Evolutionary conservation across 1,140 invertebrate species (phyloP).

Genomic region (Drosophila parabipectinata): DNA sequence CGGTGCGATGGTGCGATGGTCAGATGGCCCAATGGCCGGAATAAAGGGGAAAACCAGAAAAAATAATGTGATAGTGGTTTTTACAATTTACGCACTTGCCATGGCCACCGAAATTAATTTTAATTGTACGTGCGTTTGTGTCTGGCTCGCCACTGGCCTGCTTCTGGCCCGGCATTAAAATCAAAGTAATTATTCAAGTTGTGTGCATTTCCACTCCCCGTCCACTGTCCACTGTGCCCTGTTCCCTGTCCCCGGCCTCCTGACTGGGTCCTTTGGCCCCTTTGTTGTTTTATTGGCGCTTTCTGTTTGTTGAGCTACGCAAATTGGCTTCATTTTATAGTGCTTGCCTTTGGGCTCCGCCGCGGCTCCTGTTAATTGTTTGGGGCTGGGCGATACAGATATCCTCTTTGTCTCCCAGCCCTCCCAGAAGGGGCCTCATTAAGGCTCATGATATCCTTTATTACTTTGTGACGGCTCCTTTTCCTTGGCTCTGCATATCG

Average conservation of each 20-base stretch:
- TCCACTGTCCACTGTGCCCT: slow-evolving; percentile 8
- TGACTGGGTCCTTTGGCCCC: not conserved
- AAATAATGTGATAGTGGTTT: slow-evolving; percentile 81
- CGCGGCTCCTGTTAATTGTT: slow-evolving; percentile 76
- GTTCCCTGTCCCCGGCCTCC: not conserved
- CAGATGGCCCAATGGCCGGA: slow-evolving; percentile 12
- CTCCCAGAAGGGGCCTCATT: slow-evolving; percentile 56
- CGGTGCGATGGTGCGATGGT: slow-evolving; percentile 10
- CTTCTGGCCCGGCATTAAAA: slow-evolving; percentile 57
- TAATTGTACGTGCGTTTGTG: slow-evolving; percentile 63
- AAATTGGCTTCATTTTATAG: slow-evolving; percentile 76
- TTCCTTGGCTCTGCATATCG: slow-evolving; percentile 49
- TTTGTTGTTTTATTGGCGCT: slow-evolving; percentile 42
- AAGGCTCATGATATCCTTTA: slow-evolving; percentile 76
- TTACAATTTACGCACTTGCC: slow-evolving; percentile 78
- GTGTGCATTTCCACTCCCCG: slow-evolving; percentile 40
- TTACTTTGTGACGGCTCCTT: slow-evolving; percentile 68
- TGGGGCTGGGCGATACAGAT: slow-evolving; percentile 67
- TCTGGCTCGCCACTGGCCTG: slow-evolving; percentile 31
- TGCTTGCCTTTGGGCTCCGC: slow-evolving; percentile 47
- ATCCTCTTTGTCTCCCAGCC: slow-evolving; percentile 48
- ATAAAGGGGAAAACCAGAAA: slow-evolving; percentile 40
- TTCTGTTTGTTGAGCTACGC: slow-evolving; percentile 46
- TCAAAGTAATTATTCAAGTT: slow-evolving; percentile 81
- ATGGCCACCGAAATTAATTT: slow-evolving; percentile 74